Evolutionary conservation across 2,113 vertebrate genomes (phyloP).

Genomic region (Mirza zaza): DNA sequence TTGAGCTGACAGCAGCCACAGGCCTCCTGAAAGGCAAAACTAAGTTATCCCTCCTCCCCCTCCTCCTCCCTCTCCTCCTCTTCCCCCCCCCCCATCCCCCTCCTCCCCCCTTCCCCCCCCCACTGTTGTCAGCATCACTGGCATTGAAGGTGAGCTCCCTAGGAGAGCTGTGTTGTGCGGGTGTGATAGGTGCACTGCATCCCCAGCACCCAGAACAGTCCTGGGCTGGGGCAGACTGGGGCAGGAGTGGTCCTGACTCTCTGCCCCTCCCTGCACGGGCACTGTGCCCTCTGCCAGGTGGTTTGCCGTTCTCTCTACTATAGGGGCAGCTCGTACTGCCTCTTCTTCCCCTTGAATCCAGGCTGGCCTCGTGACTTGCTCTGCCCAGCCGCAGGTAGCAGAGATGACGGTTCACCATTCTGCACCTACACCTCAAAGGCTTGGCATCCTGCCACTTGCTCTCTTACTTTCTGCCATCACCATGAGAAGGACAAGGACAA

Average conservation of each 20-base stretch:
- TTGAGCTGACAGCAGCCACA: neutral
- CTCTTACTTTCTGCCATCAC: neutral
- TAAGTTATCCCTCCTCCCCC: too few species aligned
- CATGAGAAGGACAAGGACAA: neutral
- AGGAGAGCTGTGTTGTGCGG: neutral
- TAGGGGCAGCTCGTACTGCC: neutral
- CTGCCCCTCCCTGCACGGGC: neutral
- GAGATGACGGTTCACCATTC: neutral
- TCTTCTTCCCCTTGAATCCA: neutral
- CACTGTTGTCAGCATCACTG: too few species aligned
- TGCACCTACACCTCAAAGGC: neutral
- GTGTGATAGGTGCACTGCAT: neutral
- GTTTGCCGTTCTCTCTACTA: neutral
- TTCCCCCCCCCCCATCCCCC: too few species aligned
- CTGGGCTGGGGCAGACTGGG: rapidly evolving
- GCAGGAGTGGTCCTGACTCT: neutral
- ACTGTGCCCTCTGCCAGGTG: neutral
- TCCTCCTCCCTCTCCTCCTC: neutral
- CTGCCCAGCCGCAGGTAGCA: neutral
- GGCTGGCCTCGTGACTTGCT: neutral
- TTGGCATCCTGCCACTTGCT: neutral
- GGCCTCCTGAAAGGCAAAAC: neutral
- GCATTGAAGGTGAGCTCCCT: neutral
- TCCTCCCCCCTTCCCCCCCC: too few species aligned
- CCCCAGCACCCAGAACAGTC: neutral